Base-by-base conservation (phyloP, 1,140 invertebrate species). In the Odontomachus brunneus region DNA sequence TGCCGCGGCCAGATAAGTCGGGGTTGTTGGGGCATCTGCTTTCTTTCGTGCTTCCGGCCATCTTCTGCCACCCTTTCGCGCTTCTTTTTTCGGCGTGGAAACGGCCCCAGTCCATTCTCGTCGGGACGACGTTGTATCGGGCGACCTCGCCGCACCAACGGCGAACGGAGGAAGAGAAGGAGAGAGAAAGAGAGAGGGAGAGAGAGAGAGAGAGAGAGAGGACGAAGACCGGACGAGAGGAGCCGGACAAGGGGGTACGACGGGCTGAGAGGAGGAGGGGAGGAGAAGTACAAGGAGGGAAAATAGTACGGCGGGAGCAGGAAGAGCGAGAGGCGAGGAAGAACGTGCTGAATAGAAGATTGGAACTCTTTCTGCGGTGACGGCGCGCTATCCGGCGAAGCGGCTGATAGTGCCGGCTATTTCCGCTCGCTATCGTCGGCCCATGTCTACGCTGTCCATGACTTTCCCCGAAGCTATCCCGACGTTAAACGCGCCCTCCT, bases 351-450 rank as follows among this genome's bases (percentile, higher is more conserved):
- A 94, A 94, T 93, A 92, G 93, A 93, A 94, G 93, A 94, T 94
- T 94, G 93, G 92, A 93, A 93, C 89, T 93, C 92, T 94, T 94
- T 94, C 90, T 92, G 92, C 83, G 91, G 87, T 92, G 91, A 91
- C 92, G 92, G 89, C 85, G 90, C 87, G 89, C 89, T 91, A 93
- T 93, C 93, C 93, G 93, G 91, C 90, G 87, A 91, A 76, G 89
- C 88, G 89, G 89, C 92, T 92, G 93, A 94, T 94, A 94, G 93
- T 93, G 89, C 91, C 91, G 92, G 93, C 91, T 94, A 94, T 94
- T 94, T 94, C 92, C 93, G 93, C 87, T 90, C 84, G 89, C 90
- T 94, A 94, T 93, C 92, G 89, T 89, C 69, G 65, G 53, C 63
- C 66, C 74, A 83, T 85, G 44, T 60, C 57, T 81, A 72, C 72